These are phyloP conservation scores for Cyrtonyx montezumae DNA, from an alignment of 2,113 vertebrate species.

Conservation along the genomic window DNA sequence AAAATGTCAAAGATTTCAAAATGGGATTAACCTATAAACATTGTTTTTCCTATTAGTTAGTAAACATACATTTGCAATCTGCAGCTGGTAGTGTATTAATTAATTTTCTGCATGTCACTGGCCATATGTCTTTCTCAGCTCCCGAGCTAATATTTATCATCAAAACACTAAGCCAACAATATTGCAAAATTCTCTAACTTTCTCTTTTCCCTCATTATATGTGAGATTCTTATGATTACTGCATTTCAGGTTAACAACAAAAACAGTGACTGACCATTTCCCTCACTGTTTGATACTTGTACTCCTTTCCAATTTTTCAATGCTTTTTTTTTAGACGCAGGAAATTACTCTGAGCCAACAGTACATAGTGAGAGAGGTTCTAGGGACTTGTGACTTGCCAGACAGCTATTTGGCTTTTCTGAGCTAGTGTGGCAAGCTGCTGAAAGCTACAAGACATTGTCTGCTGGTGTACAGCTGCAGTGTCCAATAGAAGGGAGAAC, in stretches of 20 bases:
- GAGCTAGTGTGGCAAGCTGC: not conserved
- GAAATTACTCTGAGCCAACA: not conserved
- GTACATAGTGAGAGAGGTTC: not conserved
- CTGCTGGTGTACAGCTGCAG: not conserved
- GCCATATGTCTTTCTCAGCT: constrained; percentile 4
- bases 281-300: not conserved
- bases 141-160: not conserved
- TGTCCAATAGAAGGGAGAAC: not conserved
- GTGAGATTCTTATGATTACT: not conserved
- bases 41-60: not conserved
- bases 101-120: not conserved
- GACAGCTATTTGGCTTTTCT: not conserved
- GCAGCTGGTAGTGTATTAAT: not conserved
- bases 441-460: not conserved
- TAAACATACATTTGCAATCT: not conserved
- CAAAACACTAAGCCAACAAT: not conserved
- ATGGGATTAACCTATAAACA: not conserved
- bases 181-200: not conserved
- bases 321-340: not conserved
- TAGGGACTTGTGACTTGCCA: not conserved
- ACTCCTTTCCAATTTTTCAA: not conserved
- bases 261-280: not conserved
- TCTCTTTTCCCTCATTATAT: not conserved
- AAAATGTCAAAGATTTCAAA: not conserved
- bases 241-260: not conserved